phyloP scores from a whole-genome alignment of 2,888 invertebrate genomes.

The Cheilosia scutellata region DNA sequence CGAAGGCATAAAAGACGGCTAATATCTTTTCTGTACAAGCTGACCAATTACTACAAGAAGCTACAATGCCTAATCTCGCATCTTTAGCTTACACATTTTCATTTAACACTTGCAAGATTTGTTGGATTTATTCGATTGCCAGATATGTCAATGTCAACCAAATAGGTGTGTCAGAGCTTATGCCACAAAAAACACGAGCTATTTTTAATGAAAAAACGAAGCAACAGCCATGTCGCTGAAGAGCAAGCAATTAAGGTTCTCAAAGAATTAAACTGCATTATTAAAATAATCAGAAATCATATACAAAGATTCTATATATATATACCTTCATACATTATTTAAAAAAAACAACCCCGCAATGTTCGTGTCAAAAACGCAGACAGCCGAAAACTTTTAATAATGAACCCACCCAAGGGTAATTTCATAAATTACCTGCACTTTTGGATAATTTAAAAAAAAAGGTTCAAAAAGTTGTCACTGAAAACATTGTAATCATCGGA shows the following conservation, averaged over 20 bases:
- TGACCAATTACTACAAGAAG: no score
- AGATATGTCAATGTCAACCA: not conserved
- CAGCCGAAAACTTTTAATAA: constrained; percentile 62
- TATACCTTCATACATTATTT: constrained; percentile 32
- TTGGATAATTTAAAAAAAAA: constrained; percentile 44
- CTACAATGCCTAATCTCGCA: no score
- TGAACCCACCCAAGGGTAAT: constrained; percentile 67
- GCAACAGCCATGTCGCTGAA: not conserved
- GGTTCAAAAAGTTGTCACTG: constrained; percentile 33
- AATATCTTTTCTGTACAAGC: no score
- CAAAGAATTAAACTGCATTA: constrained; percentile 35
- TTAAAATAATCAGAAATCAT: constrained; percentile 39
- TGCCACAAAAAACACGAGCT: not conserved
- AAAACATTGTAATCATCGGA: constrained; percentile 74
- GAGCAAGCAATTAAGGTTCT: not conserved
- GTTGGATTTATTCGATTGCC: no score
- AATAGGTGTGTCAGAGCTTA: not conserved
- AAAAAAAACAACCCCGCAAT: constrained; percentile 22
- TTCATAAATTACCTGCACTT: constrained; percentile 72
- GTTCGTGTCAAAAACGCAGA: constrained; percentile 57
- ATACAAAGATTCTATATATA: not conserved
- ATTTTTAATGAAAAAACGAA: not conserved
- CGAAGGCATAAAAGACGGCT: no score
- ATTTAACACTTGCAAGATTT: no score
- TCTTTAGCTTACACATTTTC: no score